A percentile compares a stretch with the other conserved stretches of the same genome.
Evolutionary conservation across 2,888 invertebrate species (phyloP).

Genomic region (Netelia melanura): DNA sequence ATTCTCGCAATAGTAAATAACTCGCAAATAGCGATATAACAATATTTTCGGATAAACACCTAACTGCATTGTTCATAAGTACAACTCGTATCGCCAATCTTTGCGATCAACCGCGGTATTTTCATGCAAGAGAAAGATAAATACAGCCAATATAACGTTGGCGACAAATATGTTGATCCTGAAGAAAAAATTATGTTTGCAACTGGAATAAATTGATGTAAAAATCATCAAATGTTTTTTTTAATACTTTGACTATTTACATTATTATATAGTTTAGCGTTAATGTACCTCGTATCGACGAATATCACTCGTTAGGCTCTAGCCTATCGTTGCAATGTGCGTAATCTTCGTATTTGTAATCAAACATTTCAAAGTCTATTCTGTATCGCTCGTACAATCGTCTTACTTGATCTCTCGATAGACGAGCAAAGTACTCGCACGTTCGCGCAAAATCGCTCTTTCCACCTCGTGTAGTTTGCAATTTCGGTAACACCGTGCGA

Average conservation of each 20-base stretch:
- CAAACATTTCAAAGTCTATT: slow-evolving; percentile 83
- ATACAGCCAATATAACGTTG: neutral
- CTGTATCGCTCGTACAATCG: slow-evolving; percentile 80
- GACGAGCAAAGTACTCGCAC: slow-evolving; percentile 80
- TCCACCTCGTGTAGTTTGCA: slow-evolving; percentile 77
- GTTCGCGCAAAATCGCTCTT: slow-evolving; percentile 76
- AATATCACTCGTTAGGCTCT: slow-evolving; percentile 12
- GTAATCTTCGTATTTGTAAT: slow-evolving; percentile 79
- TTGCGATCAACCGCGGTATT: neutral
- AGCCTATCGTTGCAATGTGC: slow-evolving; percentile 73
- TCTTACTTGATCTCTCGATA: slow-evolving; percentile 75
- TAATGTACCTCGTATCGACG: neutral
- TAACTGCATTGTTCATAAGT: too few species aligned
- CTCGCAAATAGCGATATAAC: neutral
- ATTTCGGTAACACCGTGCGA: slow-evolving; percentile 72
- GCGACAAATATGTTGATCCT: neutral
- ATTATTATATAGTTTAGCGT: slow-evolving; percentile 18
- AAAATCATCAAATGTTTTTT: slow-evolving; percentile 21
- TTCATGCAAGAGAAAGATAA: neutral
- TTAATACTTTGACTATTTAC: neutral
- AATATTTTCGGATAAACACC: too few species aligned
- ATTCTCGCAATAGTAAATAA: neutral
- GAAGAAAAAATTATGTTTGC: neutral
- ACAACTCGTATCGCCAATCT: neutral
- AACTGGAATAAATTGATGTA: slow-evolving; percentile 35